Percentiles rank a stretch among this genome's conserved stretches.
Evolutionary conservation across 2,888 invertebrate genomes (phyloP).

Genomic region (Malachius bipustulatus): DNA sequence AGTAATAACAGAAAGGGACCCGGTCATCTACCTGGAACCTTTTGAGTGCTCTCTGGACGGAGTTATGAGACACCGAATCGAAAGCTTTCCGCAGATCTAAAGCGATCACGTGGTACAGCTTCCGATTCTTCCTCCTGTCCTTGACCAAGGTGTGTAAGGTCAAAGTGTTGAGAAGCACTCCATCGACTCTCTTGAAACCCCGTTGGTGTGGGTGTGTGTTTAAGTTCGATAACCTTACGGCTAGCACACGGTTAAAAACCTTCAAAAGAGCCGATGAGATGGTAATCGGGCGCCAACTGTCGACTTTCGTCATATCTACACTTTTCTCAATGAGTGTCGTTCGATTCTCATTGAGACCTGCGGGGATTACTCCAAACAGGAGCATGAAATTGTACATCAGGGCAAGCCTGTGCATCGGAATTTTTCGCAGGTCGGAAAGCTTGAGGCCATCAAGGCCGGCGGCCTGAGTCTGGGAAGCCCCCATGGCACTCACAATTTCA

Average conservation of each 20-base stretch:
- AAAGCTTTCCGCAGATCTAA: constrained; percentile 17
- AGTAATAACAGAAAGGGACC: too few species aligned
- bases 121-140: background rate
- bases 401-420: constrained; percentile 5
- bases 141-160: constrained; percentile 10
- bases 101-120: constrained; percentile 11
- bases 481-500: constrained; percentile 6
- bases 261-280: constrained; percentile 14
- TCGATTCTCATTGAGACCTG: constrained; percentile 3
- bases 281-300: constrained; percentile 18
- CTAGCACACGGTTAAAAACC: constrained; percentile 13
- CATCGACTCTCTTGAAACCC: constrained; percentile 16
- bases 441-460: constrained; percentile 13
- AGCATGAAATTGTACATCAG: constrained; percentile 14
- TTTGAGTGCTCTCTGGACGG: too few species aligned
- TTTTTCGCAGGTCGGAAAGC: background rate
- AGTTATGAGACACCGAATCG: constrained; percentile 15
- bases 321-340: constrained; percentile 14
- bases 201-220: constrained; percentile 11
- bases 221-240: constrained; percentile 11
- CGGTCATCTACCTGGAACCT: too few species aligned
- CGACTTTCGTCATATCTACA: constrained; percentile 6
- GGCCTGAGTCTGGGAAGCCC: background rate
- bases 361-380: constrained; percentile 10
- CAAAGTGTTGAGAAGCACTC: constrained; percentile 15